Conservation (phyloP, 1,140 invertebrate species). For the Manduca sexta region DNA sequence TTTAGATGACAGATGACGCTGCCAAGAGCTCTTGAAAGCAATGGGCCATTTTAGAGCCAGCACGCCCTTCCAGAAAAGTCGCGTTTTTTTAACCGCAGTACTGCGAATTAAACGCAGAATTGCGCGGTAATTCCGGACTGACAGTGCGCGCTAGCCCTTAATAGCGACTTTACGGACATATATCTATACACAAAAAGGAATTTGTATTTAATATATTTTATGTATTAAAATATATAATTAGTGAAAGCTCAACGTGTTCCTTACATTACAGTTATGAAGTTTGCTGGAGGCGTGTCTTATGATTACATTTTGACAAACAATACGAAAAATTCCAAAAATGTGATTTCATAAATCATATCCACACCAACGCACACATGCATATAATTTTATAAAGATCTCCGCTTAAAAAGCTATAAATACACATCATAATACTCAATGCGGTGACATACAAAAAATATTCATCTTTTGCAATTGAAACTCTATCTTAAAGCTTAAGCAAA, state of each 20-base stretch:
- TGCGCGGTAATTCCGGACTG: no score
- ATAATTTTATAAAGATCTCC: constrained; percentile 6
- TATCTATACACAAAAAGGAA: constrained; percentile 4
- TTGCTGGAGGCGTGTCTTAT: constrained; percentile 11
- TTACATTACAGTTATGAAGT: constrained; percentile 57
- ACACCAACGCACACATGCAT: no score
- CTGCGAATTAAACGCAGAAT: no score
- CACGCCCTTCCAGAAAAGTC: no score
- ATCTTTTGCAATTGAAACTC: constrained; percentile 55
- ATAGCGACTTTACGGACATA: background rate
- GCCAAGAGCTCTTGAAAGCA: constrained; percentile 9
- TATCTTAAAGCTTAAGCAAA: constrained; percentile 66
- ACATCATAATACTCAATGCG: constrained; percentile 44
- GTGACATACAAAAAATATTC: constrained; percentile 62
- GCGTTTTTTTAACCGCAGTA: no score
- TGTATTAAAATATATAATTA: constrained; percentile 47
- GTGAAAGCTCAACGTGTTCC: constrained; percentile 64
- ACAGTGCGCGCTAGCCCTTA: no score
- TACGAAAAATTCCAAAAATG: no score
- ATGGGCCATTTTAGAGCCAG: constrained; percentile 20
- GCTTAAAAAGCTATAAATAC: constrained; percentile 50
- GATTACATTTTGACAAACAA: no score
- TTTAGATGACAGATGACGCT: constrained; percentile 5
- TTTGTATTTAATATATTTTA: constrained; percentile 6
- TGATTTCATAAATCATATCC: constrained; percentile 23